phyloP scores from a whole-genome alignment of 1,140 invertebrate genomes.

The Procambarus clarkii region DNA sequence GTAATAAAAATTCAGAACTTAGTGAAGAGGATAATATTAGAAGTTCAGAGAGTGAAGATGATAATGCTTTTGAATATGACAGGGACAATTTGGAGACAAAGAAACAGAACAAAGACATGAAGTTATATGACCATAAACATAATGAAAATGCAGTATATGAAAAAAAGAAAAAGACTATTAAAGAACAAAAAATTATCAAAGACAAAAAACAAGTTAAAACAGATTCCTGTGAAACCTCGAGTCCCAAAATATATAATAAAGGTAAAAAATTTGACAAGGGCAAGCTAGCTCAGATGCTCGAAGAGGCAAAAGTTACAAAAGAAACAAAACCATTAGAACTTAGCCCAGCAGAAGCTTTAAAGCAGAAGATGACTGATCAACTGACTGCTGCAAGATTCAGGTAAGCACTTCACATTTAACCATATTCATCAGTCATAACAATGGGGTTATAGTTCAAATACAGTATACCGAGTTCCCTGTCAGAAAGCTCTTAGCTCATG shows the following conservation, averaged over 20 bases:
- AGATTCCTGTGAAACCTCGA: background rate
- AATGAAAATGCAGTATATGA: background rate
- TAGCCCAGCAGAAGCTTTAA: background rate
- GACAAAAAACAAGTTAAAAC: background rate
- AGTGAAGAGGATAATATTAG: no score
- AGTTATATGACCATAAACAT: background rate
- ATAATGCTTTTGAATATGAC: background rate
- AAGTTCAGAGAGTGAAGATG: background rate
- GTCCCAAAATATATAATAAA: background rate
- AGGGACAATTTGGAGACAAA: background rate
- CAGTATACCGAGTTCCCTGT: no score
- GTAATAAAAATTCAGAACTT: no score
- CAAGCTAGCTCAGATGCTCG: background rate
- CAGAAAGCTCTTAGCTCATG: no score
- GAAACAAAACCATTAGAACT: background rate
- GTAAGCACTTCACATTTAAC: conserved; percentile 67
- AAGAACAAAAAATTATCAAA: background rate
- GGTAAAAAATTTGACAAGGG: conserved; percentile 10
- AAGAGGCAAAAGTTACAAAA: background rate
- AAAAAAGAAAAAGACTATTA: background rate
- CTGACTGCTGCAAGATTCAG: conserved; percentile 78
- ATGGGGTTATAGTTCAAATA: no score
- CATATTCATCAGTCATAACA: no score
- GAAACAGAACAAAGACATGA: background rate
- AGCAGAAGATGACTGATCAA: conserved; percentile 31